These are phyloP conservation scores for Cheilosia urbana DNA, from an alignment of 2,888 invertebrate species.

Conservation along the genomic window DNA sequence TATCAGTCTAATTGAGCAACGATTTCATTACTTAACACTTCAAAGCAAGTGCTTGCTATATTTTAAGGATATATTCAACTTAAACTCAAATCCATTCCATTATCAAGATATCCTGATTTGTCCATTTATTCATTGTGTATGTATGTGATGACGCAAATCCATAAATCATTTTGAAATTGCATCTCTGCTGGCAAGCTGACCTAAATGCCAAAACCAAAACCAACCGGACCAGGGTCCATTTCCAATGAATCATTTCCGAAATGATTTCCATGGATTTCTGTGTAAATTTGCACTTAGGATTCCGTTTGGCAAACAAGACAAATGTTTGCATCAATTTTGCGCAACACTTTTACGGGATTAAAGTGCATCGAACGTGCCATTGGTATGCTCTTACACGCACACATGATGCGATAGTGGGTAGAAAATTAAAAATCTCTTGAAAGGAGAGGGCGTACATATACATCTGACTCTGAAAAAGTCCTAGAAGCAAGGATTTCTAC, in stretches of 20 bases:
- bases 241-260: slow-evolving; percentile 64
- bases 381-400: background rate
- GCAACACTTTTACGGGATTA: slow-evolving; percentile 66
- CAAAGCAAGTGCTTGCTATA: background rate
- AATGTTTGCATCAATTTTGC: slow-evolving; percentile 72
- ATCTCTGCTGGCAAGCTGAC: slow-evolving; percentile 48
- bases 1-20: background rate
- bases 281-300: slow-evolving; percentile 66
- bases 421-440: slow-evolving; percentile 45
- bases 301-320: slow-evolving; percentile 59
- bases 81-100: slow-evolving; percentile 43
- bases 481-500: slow-evolving; percentile 18
- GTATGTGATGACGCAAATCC: slow-evolving; percentile 12
- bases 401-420: slow-evolving; percentile 11
- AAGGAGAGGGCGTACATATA: background rate
- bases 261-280: slow-evolving; percentile 57
- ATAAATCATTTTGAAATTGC: slow-evolving; percentile 65
- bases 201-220: slow-evolving; percentile 39
- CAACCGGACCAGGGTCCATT: background rate
- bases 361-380: slow-evolving; percentile 45
- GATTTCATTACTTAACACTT: background rate
- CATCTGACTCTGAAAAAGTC: slow-evolving; percentile 34
- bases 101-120: slow-evolving; percentile 24
- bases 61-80: slow-evolving; percentile 7
- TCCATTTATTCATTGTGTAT: slow-evolving; percentile 11